Base-by-base conservation (phyloP, 2,888 invertebrate genomes). In the Meteorus colon region DNA sequence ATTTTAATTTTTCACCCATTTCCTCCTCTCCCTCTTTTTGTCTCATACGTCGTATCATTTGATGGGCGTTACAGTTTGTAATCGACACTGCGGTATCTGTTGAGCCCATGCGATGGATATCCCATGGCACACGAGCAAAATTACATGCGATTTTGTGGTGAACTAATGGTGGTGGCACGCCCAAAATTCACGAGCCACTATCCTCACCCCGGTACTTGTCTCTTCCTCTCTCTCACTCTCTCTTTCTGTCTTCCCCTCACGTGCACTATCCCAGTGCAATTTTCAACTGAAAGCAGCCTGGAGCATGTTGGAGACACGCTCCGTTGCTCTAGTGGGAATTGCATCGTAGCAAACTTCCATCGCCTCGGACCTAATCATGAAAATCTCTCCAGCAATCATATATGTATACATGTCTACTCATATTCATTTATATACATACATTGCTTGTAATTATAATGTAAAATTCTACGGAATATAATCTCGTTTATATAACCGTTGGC, bases 91-190 rank as follows among this genome's bases (percentile, higher is more conserved):
- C 62, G 31, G 62, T 62, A 29, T 12, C n/a, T 29, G 62, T 62
- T 31, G 62, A 62, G 62, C 31, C 27, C n/a, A 31, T 10, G n/a
- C 73, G 66, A 77, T 74, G 74, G 73, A 73, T 79, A 75, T 73
- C 63, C 65, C 70, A 77, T 76, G 62, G 62, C n/a, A 75, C 73
- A 67, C 71, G 78, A 76, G 76, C 73, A 73, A 76, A 78, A 78
- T 79, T 78, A 76, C 70, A 71, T 76, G 71, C 70, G 45, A 71
- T 48, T 69, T 31, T 5, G 37, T 72, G 51, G 62, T 29, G 1
- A 31, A 29, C 62, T 62, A 14, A 16, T 29, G 29, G 62, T 29
- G 62, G 62, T 62, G 29, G 31, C 29, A 29, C 31, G 62, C 31
- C 62, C 29, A 62, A 62, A 62, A 62, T 62, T 62, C 62, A 55